phyloP scores from a whole-genome alignment of 2,797 vertebrate genomes.

The Propithecus perrieri region DNA sequence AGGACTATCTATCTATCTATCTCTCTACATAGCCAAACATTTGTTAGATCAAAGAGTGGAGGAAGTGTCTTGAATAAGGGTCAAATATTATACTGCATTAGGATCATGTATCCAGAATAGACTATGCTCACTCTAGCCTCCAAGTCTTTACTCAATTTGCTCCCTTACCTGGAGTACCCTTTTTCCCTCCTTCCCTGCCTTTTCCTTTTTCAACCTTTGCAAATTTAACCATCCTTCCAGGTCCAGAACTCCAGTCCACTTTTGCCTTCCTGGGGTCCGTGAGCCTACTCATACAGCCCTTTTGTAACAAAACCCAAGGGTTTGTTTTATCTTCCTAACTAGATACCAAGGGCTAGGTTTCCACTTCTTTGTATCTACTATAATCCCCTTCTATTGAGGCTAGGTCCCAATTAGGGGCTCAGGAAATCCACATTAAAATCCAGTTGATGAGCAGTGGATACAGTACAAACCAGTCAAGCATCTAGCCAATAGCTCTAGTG shows the following conservation, averaged over 20 bases:
- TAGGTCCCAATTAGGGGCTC: background rate
- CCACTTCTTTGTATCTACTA: background rate
- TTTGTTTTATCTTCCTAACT: slow-evolving; percentile 9
- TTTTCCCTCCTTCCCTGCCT: background rate
- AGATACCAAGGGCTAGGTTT: background rate
- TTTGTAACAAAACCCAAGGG: background rate
- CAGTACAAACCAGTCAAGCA: background rate
- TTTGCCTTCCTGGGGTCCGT: background rate
- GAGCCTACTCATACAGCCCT: background rate
- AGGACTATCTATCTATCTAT: background rate
- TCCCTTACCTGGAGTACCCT: background rate
- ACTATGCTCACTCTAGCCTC: background rate
- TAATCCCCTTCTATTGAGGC: background rate
- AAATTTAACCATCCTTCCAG: background rate
- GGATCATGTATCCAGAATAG: background rate
- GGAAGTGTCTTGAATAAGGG: background rate
- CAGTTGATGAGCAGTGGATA: background rate
- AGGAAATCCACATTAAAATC: slow-evolving; percentile 27
- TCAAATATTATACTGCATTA: background rate
- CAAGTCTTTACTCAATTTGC: background rate
- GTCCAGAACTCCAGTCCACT: background rate
- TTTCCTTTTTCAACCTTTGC: background rate
- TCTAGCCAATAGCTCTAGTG: background rate
- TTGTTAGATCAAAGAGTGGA: slow-evolving; percentile 20
- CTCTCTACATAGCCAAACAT: background rate